Percentiles rank a stretch among this genome's conserved stretches.
phyloP scores from a whole-genome alignment of 2,888 invertebrate genomes.

The Drosophila melanosoma region DNA sequence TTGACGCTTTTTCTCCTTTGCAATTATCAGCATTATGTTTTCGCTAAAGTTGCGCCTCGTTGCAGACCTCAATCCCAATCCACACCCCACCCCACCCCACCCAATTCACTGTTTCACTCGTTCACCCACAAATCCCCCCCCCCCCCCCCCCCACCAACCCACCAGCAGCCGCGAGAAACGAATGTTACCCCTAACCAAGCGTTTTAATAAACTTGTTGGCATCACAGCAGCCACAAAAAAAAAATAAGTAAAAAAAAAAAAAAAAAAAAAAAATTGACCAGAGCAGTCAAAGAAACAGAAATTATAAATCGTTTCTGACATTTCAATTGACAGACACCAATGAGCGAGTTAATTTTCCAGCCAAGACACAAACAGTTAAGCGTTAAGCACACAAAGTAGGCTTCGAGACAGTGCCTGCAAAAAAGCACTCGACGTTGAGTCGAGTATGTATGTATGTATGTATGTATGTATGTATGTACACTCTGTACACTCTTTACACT shows the following conservation, averaged over 20 bases:
- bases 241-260: conserved; percentile 12
- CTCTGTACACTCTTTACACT: neutral
- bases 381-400: conserved; percentile 27
- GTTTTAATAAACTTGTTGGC: conserved; percentile 79
- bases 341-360: conserved; percentile 81
- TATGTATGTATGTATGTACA: no score
- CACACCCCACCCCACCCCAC: neutral
- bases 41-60: conserved; percentile 63
- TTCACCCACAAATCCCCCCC: no score
- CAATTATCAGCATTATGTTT: conserved; percentile 79
- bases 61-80: conserved; percentile 4
- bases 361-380: conserved; percentile 49
- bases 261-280: conserved; percentile 1
- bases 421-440: conserved; percentile 53
- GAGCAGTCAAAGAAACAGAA: conserved; percentile 60
- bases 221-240: conserved; percentile 28
- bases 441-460: no score
- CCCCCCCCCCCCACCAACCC: neutral
- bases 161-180: neutral
- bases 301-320: conserved; percentile 82
- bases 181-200: conserved; percentile 30
- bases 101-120: neutral
- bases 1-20: conserved; percentile 67
- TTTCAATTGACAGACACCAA: conserved; percentile 82
- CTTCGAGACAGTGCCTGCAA: conserved; percentile 50